Percentiles rank a stretch among this genome's conserved stretches.
Evolutionary conservation across 2,797 vertebrate genomes (phyloP).

Genomic region (Xiphorhynchus erythropygius): DNA sequence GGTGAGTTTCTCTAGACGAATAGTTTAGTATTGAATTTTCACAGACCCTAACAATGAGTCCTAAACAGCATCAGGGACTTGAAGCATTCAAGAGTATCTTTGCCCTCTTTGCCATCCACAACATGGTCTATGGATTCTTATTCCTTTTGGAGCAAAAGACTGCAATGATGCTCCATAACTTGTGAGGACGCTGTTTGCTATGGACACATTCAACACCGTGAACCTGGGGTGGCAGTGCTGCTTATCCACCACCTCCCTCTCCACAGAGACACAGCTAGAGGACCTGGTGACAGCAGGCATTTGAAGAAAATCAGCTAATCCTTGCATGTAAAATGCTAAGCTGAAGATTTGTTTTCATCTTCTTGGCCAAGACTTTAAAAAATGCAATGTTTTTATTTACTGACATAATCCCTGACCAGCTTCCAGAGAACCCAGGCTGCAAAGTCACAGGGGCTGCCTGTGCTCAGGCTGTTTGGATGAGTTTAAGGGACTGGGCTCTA

Average conservation of each 20-base stretch:
- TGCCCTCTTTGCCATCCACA: neutral
- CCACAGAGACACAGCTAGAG: neutral
- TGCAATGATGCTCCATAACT: neutral
- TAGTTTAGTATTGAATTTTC: neutral
- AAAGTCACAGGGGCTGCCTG: neutral
- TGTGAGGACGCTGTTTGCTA: neutral
- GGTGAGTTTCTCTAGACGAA: neutral
- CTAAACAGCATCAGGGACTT: neutral
- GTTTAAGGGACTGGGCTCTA: neutral
- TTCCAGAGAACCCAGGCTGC: neutral
- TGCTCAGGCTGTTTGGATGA: neutral
- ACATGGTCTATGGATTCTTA: neutral
- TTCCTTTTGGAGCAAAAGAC: neutral
- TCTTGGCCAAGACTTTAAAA: neutral
- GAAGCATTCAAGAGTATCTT: neutral
- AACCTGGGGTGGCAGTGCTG: neutral
- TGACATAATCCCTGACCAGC: neutral
- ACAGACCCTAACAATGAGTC: neutral
- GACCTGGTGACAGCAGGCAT: neutral
- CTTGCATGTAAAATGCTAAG: neutral
- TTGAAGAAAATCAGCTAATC: neutral
- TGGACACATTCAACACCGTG: neutral
- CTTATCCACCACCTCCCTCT: neutral
- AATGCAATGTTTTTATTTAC: neutral
- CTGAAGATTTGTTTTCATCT: neutral